Evolutionary conservation across 2,797 vertebrate species (phyloP).

Genomic region (Clarias laeviceps): DNA sequence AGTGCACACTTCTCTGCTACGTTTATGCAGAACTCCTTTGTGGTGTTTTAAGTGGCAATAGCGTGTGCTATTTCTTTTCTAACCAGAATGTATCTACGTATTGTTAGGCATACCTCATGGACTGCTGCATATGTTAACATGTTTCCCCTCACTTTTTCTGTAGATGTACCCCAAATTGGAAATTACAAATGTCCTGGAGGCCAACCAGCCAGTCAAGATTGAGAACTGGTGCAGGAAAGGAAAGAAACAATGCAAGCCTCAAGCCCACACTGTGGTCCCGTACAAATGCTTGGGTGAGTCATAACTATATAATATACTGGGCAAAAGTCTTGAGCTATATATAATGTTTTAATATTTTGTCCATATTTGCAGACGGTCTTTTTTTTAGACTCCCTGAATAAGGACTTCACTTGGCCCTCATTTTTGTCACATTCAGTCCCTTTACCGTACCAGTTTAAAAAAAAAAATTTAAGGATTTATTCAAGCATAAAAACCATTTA

Average conservation of each 20-base stretch:
- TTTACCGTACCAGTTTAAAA: no score
- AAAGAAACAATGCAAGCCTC: constrained; percentile 91
- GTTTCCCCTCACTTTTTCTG: constrained; percentile 13
- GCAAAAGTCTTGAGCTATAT: no score
- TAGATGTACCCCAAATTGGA: constrained; percentile 95
- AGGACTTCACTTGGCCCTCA: no score
- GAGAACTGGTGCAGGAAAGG: constrained; percentile 94
- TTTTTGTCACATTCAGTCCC: no score
- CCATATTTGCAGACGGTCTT: no score
- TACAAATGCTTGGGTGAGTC: constrained; percentile 95
- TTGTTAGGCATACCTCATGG: constrained; percentile 59
- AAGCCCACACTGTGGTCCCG: constrained; percentile 87
- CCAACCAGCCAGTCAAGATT: constrained; percentile 87
- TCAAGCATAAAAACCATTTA: no score
- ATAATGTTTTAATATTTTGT: no score
- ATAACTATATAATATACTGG: neutral
- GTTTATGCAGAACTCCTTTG: constrained; percentile 45
- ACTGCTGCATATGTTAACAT: constrained; percentile 53
- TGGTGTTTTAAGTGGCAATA: constrained; percentile 44
- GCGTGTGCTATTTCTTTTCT: constrained; percentile 60
- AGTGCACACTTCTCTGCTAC: neutral
- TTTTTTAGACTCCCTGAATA: no score
- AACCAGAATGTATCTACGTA: constrained; percentile 65
- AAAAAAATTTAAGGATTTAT: no score
- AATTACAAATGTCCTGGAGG: constrained; percentile 95